Conservation (phyloP, 1,140 invertebrate genomes). For the Caligus rogercresseyi region DNA sequence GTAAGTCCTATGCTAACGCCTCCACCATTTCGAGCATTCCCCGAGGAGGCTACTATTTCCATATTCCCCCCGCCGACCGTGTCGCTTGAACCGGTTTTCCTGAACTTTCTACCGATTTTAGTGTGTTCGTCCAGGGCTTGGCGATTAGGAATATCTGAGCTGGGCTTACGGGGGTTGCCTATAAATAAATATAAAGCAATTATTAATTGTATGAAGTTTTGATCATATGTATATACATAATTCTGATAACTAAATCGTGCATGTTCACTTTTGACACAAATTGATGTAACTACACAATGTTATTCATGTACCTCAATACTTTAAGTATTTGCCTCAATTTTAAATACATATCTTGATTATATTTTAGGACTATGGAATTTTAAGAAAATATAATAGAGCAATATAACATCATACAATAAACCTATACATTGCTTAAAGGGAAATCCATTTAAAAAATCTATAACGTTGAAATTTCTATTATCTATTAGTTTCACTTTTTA, state of each 20-base stretch:
- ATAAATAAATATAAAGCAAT: background rate
- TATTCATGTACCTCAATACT: too few relatives aligned
- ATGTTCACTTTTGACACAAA: background rate
- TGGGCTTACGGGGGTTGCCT: conserved; percentile 17
- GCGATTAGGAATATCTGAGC: conserved; percentile 12
- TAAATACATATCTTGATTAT: too few relatives aligned
- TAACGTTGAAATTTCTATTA: too few relatives aligned
- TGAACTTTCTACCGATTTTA: background rate
- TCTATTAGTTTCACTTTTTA: too few relatives aligned
- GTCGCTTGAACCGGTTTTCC: background rate
- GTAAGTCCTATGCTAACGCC: conserved; percentile 5
- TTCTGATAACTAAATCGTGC: background rate
- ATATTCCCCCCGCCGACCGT: background rate
- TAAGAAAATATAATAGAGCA: too few relatives aligned
- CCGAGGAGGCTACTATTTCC: background rate
- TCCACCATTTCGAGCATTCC: conserved; percentile 1
- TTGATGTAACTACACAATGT: background rate
- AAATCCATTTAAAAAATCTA: too few relatives aligned
- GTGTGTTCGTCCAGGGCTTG: conserved; percentile 9
- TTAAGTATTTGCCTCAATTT: too few relatives aligned
- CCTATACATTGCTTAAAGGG: too few relatives aligned
- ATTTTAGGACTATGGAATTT: too few relatives aligned
- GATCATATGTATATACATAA: background rate
- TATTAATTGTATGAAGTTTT: background rate
- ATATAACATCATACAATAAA: too few relatives aligned